Base-by-base conservation (phyloP, 2,888 invertebrate genomes). In the Spisula solida region DNA sequence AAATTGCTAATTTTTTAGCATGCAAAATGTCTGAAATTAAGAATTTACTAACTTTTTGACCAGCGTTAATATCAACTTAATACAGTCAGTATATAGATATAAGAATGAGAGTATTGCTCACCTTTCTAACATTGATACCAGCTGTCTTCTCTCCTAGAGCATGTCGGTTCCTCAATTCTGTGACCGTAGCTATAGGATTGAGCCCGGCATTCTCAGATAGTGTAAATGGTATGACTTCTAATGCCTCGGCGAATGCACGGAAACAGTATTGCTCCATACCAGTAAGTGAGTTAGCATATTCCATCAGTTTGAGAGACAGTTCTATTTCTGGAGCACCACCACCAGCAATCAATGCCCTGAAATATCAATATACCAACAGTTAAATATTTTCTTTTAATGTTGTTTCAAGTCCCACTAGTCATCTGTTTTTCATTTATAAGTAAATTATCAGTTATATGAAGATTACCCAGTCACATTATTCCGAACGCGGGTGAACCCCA, bases 321-420 rank as follows among this genome's bases (percentile, higher is more conserved):
- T 99, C 99, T 92, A 99, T 99, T 97, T 99, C 99, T 6, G 99
- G 99, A 20, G 99, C 99, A 80, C 99, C 99, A 82, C 99, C 99
- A 90, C 99, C 99, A 85, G 99, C 98, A 96, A 99, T 98, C 94
- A 99, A 97, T 79, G 98, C 98, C 90, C 98, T 97, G 90, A 84
- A 34, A 79, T 84, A 80, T 25, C n/a, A 18, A 70, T 20, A 20
- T 18, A 85, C 60, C 5, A 51, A 51, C 51, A 16, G 51, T 5
- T 16, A 51, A 51, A 51, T 51, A 16, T 41, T 41, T 41, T 41
- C 8, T 41, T 41, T 5, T 41, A 5, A 41, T 41, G 2, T 2
- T 41, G 2, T 5, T 41, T 41, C 2, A 41, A 41, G 41, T 41
- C 41, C 41, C 41, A 41, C 2, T 41, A 8, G 41, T 41, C 8